Evolutionary conservation across 1,140 invertebrate genomes (phyloP).

Genomic region (Ips typographus): DNA sequence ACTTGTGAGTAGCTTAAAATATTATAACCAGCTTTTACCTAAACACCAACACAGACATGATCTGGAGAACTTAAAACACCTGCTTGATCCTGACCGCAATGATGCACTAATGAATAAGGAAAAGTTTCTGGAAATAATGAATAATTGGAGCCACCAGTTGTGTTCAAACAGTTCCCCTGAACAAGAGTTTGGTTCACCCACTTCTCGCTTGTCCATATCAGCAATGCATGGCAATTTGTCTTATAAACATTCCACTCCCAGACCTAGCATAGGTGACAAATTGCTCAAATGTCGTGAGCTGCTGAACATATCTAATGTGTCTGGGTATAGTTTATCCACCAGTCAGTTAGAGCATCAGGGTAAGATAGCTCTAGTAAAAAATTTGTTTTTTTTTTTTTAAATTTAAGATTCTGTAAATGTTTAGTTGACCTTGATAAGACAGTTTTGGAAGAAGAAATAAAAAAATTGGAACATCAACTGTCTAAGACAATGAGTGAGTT

Average conservation of each 20-base stretch:
- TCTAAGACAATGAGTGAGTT: conserved; percentile 32
- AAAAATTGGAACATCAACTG: conserved; percentile 36
- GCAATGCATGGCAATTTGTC: conserved; percentile 30
- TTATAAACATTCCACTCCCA: conserved; percentile 36
- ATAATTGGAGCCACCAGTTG: conserved; percentile 36
- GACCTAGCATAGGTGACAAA: conserved; percentile 37
- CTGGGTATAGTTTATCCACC: conserved; percentile 37
- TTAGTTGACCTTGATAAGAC: conserved; percentile 26
- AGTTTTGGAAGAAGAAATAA: conserved; percentile 36
- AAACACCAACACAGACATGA: conserved; percentile 25
- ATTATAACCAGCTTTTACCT: background rate
- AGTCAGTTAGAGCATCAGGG: conserved; percentile 23
- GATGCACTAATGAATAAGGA: conserved; percentile 28
- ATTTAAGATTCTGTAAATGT: background rate
- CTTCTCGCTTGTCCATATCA: conserved; percentile 12
- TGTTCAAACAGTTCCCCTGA: conserved; percentile 15
- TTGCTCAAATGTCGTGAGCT: conserved; percentile 36
- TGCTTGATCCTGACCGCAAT: conserved; percentile 35
- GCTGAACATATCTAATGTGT: conserved; percentile 38
- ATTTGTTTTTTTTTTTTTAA: background rate
- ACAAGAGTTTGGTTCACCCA: conserved; percentile 2
- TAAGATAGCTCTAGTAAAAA: background rate
- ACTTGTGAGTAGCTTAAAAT: conserved; percentile 37
- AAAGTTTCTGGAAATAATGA: conserved; percentile 35
- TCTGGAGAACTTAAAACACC: conserved; percentile 32